Percentiles rank a stretch among this genome's conserved stretches.
Evolutionary conservation across 2,888 invertebrate species (phyloP).

Genomic region (Linnaemya tessellans): DNA sequence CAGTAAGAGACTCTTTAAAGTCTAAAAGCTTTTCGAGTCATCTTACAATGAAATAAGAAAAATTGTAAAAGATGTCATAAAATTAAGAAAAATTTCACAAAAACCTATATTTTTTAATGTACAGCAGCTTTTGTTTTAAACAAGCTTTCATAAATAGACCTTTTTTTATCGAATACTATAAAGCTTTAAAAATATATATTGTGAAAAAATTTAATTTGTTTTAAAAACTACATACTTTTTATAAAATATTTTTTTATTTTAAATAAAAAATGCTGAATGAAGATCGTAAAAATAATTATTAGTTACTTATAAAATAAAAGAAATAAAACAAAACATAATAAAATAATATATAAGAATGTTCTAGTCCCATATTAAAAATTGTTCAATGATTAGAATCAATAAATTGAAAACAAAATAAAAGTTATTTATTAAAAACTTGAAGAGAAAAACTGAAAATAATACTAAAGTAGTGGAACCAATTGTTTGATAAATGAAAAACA

Average conservation of each 20-base stretch:
- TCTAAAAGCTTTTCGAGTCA: neutral
- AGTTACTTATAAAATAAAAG: constrained; percentile 68
- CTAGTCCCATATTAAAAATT: constrained; percentile 68
- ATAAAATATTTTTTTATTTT: constrained; percentile 38
- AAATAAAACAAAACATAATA: constrained; percentile 49
- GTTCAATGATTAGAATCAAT: constrained; percentile 69
- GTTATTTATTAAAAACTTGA: constrained; percentile 59
- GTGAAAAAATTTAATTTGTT: constrained; percentile 19
- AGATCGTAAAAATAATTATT: constrained; percentile 70
- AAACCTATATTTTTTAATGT: neutral
- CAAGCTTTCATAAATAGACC: neutral
- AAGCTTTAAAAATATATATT: neutral
- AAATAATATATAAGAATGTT: constrained; percentile 71
- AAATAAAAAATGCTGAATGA: constrained; percentile 67
- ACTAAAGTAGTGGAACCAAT: constrained; percentile 79
- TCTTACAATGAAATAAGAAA: neutral
- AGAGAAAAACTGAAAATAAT: constrained; percentile 73
- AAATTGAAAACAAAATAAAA: constrained; percentile 50
- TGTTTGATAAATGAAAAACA: constrained; percentile 75
- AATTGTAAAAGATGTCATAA: neutral
- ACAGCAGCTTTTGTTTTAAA: neutral
- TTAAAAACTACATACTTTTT: constrained; percentile 16
- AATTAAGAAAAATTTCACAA: neutral
- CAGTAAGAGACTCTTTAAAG: neutral
- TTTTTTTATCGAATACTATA: neutral